Evolutionary conservation across 2,113 vertebrate genomes (phyloP), one percentile per base, ranked within the genome.

Genomic region (Mionectes macconnelli): DNA sequence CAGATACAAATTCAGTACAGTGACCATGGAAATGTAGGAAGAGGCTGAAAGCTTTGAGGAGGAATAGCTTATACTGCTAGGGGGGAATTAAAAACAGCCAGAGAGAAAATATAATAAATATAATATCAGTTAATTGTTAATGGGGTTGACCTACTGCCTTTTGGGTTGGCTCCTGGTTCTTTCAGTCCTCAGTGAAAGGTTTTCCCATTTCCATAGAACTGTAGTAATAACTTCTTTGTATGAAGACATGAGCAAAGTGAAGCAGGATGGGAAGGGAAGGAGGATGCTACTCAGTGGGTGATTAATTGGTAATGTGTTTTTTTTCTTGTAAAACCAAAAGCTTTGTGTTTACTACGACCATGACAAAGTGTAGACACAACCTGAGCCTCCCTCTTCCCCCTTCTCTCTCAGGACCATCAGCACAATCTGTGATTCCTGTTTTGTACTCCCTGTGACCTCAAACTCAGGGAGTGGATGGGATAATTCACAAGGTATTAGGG

Each of bases 371-470:
- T 12, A 67, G 14, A 14, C 22, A 35, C 47, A 57, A 49, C 9
- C 25, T 47, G 49, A 60, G 8, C 13, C 86, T 70, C 30, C 25
- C 83, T 69, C 40, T 45, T 50, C 14, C 27, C 83, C 15, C 33
- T 67, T 44, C 11, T 52, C 13, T 70, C 31, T 53, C 9, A 1
- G 18, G 53, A 55, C 23, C 20, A 30, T 30, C 9, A n/a, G 5
- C 23, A 31, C 18, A 56, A 78, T 47, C 53, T 79, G 49, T 39
- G 59, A 70, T 49, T 85, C 35, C 55, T 39, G 14, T 18, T 56
- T 66, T 1, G 0, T 76, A 3, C 6, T 45, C 37, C 24, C 25
- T 1, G 3, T 40, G 72, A 30, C 68, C 66, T 56, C 47, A 16
- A 39, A 31, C 31, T 56, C 59, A n/a, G 72, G 30, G 33, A 22